These are phyloP conservation scores for Drosophila histrio DNA, from an alignment of 2,888 invertebrate species.

Conservation along the genomic window DNA sequence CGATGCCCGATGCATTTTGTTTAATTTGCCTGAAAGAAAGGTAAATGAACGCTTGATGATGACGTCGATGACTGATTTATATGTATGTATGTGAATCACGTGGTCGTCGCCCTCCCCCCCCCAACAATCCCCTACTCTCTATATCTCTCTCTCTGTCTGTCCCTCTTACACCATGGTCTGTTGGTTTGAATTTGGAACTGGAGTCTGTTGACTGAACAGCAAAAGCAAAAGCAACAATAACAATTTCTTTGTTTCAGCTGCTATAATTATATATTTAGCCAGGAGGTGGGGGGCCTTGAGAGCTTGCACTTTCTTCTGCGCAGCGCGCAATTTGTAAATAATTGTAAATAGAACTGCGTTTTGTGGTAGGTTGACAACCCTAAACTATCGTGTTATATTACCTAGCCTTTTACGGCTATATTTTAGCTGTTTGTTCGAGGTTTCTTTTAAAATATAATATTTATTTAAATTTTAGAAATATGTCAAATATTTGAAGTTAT, in stretches of 20 bases:
- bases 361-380: background rate
- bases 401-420: no score
- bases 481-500: no score
- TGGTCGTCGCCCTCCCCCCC: constrained; percentile 52
- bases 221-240: constrained; percentile 24
- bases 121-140: background rate
- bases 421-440: no score
- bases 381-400: background rate
- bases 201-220: constrained; percentile 29
- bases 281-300: background rate
- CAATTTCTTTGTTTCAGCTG: constrained; percentile 56
- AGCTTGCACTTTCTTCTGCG: constrained; percentile 15
- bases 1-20: constrained; percentile 50
- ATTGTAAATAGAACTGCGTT: constrained; percentile 8
- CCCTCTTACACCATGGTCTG: constrained; percentile 38
- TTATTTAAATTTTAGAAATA: background rate
- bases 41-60: constrained; percentile 74
- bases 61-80: constrained; percentile 78
- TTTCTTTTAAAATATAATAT: no score
- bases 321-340: constrained; percentile 17
- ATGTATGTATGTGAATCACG: constrained; percentile 69
- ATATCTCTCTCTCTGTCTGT: background rate
- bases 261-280: constrained; percentile 37
- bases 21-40: constrained; percentile 62
- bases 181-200: constrained; percentile 20